These are phyloP conservation scores for Tapirus terrestris DNA, from an alignment of 2,113 vertebrate genomes.

Conservation along the genomic window DNA sequence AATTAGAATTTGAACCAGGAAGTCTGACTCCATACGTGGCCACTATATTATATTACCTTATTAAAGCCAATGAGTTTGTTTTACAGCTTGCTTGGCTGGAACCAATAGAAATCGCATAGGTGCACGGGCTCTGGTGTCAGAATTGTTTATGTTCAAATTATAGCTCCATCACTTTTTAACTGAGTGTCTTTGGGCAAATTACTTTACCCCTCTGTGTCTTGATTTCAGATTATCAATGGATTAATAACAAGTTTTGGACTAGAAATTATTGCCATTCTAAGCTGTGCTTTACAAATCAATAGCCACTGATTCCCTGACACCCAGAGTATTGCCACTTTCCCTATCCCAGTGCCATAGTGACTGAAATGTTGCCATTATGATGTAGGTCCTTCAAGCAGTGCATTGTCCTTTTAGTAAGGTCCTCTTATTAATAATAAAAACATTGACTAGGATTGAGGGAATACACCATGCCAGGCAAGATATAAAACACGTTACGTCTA, in stretches of 20 bases:
- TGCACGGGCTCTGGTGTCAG: neutral
- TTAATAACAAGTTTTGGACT: neutral
- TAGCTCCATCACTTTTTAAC: neutral
- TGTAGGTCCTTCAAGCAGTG: neutral
- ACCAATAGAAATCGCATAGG: neutral
- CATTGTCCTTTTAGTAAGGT: neutral
- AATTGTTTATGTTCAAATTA: neutral
- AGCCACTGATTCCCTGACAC: too few relatives aligned
- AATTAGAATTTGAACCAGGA: neutral
- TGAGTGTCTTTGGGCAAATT: neutral
- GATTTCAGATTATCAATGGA: neutral
- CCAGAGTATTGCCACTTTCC: neutral
- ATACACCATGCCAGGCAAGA: neutral
- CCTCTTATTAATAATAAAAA: neutral
- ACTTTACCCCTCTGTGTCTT: neutral
- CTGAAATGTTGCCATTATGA: neutral
- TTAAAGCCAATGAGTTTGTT: neutral
- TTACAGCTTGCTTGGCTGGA: neutral
- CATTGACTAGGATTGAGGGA: neutral
- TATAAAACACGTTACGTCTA: neutral
- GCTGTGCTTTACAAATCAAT: neutral
- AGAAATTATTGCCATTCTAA: neutral
- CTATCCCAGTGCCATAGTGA: neutral
- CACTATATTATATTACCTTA: too few relatives aligned
- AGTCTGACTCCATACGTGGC: neutral